Base-by-base conservation (phyloP, 1,140 invertebrate species). In the Drosophila parabipectinata region DNA sequence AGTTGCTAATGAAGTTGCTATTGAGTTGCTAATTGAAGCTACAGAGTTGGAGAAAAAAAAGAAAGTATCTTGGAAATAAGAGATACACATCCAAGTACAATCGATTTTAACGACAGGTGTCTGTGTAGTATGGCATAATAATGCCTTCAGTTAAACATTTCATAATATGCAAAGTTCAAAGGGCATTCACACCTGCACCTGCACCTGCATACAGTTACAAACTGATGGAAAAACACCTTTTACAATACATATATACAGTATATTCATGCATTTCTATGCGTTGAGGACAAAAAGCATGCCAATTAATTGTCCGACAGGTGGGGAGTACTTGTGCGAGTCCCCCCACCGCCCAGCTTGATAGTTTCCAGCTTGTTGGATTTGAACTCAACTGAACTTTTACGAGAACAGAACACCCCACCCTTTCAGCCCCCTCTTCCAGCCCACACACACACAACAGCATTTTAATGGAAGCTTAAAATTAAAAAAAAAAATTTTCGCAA, bases 321-420 rank as follows among this genome's bases (percentile, higher is more conserved):
- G 77, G 68, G 72, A 3, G 44, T 53, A 34, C 24, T 34, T 21
- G 51, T 18, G 63, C 77, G 68, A 51, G 51, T 61, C 54, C 30
- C 59, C 34, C 9, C 26, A 0, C 26, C 26, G 18, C 26, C 4
- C 26, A 26, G 72, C 77, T 87, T 82, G 66, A 88, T 82, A 88
- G 82, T 88, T 85, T 87, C 82, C 82, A 85, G 61, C 82, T 85
- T 85, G 82, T 85, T 85, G 75, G 78, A 79, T 85, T 85, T 87
- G 82, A 85, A 85, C 82, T 82, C 69, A 87, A 82, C 74, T 88
- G 83, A 87, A 87, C 82, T 88, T 85, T 77, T 81, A 75, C 72
- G 67, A 71, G 67, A 71, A 71, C 67, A 71, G 54, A 69, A 58
- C n/a, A n/a, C n/a, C n/a, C 68, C 57, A 72, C 44, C 56, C 37